Evolutionary conservation across 2,888 invertebrate genomes (phyloP).

Genomic region (Alentia gelatinosa): DNA sequence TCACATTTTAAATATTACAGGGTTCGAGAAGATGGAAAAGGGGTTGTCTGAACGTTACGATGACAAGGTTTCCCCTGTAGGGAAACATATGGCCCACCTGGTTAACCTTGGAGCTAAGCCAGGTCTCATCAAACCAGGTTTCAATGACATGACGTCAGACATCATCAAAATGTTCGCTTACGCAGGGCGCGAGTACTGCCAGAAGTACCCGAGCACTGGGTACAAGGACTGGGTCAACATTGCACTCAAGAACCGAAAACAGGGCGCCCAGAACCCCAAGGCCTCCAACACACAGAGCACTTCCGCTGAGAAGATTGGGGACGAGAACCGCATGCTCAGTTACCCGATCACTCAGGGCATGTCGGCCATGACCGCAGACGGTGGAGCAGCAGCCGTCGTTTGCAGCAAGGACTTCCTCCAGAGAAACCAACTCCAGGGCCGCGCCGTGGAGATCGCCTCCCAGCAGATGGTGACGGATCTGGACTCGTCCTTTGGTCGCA

Average conservation of each 20-base stretch:
- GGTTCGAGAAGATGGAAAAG: constrained; percentile 77
- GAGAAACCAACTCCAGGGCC: constrained; percentile 26
- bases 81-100: constrained; percentile 75
- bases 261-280: constrained; percentile 73
- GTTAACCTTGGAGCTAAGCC: constrained; percentile 72
- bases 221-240: constrained; percentile 71
- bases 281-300: constrained; percentile 61
- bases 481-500: constrained; percentile 59
- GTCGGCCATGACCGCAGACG: constrained; percentile 68
- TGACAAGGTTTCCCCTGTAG: constrained; percentile 73
- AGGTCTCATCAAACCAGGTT: constrained; percentile 69
- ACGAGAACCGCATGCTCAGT: constrained; percentile 70
- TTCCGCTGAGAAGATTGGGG: constrained; percentile 65
- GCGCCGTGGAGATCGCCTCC: constrained; percentile 59
- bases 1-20: constrained; percentile 60
- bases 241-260: constrained; percentile 74
- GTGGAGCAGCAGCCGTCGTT: constrained; percentile 63
- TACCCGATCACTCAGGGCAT: constrained; percentile 76
- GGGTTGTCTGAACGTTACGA: constrained; percentile 74
- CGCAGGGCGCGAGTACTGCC: constrained; percentile 75
- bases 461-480: constrained; percentile 63
- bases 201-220: constrained; percentile 69
- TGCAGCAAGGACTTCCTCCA: constrained; percentile 59
- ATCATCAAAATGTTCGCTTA: constrained; percentile 77
- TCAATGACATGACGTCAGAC: constrained; percentile 77